phyloP scores from a whole-genome alignment of 2,797 vertebrate genomes.

The Nothura maculosa region DNA sequence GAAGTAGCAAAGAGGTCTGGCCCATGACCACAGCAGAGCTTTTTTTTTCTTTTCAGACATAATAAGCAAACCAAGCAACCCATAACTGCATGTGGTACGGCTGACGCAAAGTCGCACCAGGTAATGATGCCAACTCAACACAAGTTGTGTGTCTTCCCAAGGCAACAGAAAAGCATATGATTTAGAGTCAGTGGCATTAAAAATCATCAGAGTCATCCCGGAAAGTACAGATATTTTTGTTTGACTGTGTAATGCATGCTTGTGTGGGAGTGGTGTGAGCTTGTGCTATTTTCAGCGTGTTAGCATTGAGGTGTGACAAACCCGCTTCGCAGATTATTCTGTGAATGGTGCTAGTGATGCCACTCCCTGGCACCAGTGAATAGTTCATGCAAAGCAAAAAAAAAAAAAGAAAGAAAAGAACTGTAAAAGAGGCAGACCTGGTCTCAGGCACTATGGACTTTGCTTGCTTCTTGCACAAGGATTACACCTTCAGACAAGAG shows the following conservation, averaged over 20 bases:
- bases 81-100: rapidly evolving
- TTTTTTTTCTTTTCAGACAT: neutral
- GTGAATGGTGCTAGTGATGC: neutral
- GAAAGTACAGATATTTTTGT: slow-evolving; percentile 75
- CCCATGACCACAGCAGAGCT: neutral
- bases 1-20: neutral
- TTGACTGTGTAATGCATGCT: slow-evolving; percentile 55
- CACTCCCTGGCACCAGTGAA: neutral
- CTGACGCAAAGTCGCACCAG: neutral
- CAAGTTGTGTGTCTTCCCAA: neutral
- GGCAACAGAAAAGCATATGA: slow-evolving; percentile 40
- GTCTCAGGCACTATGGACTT: neutral
- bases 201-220: slow-evolving; percentile 35
- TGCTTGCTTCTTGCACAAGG: neutral
- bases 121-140: neutral
- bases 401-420: neutral
- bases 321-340: rapidly evolving
- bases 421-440: rapidly evolving
- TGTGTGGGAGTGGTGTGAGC: slow-evolving; percentile 63
- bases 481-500: neutral
- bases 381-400: neutral
- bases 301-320: slow-evolving; percentile 43
- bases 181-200: slow-evolving; percentile 55
- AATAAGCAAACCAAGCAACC: neutral
- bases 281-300: slow-evolving; percentile 62